A percentile compares a stretch with the other conserved stretches of the same genome.
Evolutionary conservation across 1,140 invertebrate genomes (phyloP).

Genomic region (Geopemphigus sp.): DNA sequence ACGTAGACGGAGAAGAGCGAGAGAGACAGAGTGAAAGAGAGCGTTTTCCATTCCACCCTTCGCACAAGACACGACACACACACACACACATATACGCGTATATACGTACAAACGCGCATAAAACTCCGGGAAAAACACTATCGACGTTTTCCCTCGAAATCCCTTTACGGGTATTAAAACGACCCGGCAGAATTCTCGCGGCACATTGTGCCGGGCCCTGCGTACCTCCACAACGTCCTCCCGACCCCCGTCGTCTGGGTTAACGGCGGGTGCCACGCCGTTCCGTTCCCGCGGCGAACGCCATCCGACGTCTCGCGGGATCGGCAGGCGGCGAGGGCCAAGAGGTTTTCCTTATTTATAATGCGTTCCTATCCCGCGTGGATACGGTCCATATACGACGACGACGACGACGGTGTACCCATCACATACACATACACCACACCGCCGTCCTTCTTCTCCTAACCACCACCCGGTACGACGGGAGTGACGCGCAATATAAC

Average conservation of each 20-base stretch:
- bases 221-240: background rate
- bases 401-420: background rate
- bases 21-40: too few relatives aligned
- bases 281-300: too few relatives aligned
- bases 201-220: slow-evolving; percentile 37
- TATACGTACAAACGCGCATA: slow-evolving; percentile 4
- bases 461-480: too few relatives aligned
- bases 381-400: slow-evolving; percentile 37
- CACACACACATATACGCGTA: background rate
- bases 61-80: background rate
- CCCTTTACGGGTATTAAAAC: slow-evolving; percentile 49
- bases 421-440: too few relatives aligned
- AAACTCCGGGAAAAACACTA: slow-evolving; percentile 39
- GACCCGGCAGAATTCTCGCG: slow-evolving; percentile 37
- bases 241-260: background rate
- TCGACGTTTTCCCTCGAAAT: slow-evolving; percentile 48
- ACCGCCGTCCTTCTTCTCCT: too few relatives aligned
- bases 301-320: too few relatives aligned
- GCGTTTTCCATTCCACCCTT: slow-evolving; percentile 37
- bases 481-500: too few relatives aligned
- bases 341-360: slow-evolving; percentile 33
- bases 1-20: slow-evolving; percentile 11
- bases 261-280: too few relatives aligned
- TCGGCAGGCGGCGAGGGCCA: too few relatives aligned
- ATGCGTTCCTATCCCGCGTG: slow-evolving; percentile 20